Evolutionary conservation across 2,888 invertebrate genomes (phyloP), one percentile per base, ranked within the genome.

Genomic region (Dolomedes plantarius): DNA sequence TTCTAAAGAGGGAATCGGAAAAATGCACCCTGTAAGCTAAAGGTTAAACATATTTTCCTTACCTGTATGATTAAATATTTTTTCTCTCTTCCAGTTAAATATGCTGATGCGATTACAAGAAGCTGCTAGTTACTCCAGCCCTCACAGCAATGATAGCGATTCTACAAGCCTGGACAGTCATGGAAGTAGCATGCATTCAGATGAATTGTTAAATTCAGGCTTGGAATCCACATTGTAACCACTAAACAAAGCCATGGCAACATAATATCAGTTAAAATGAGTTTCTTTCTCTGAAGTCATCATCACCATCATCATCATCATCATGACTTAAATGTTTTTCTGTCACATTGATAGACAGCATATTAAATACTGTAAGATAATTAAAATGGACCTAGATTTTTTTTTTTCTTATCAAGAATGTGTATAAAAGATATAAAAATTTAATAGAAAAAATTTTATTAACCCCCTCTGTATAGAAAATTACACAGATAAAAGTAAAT

Each of bases 71-170:
- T 46, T 46, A 46, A 5, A 9, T 16, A 16, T 46, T 16, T 16
- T 46, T 56, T 56, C 11, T 56, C 23, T 11, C 0, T 31, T 75
- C 1, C 92, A 96, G 96, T 93, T 97, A 89, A 98, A 97, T 91
- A 98, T 98, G 98, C 92, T 98, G 90, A 97, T 97, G 97, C 94
- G 97, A 89, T 93, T 98, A 72, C 98, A 98, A 93, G 98, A 98
- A 92, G 98, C 97, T 31, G 97, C 98, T 69, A 97, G 90, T 88
- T 91, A 90, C 87, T 90, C 91, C 29, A 91, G 90, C 78, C 90
- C 91, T 90, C 96, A 96, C 92, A 96, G 96, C 91, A 96, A 96
- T 90, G 97, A 97, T 92, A 96, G 96, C 0, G 97, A 97, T 91
- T 95, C 96, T 90, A 89, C 90, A 29, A 82, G 87, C 65, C 50